A percentile compares a stretch with the other conserved stretches of the same genome.
Conservation (phyloP, 2,113 vertebrate genomes). For the Cephalopholis sonnerati region DNA sequence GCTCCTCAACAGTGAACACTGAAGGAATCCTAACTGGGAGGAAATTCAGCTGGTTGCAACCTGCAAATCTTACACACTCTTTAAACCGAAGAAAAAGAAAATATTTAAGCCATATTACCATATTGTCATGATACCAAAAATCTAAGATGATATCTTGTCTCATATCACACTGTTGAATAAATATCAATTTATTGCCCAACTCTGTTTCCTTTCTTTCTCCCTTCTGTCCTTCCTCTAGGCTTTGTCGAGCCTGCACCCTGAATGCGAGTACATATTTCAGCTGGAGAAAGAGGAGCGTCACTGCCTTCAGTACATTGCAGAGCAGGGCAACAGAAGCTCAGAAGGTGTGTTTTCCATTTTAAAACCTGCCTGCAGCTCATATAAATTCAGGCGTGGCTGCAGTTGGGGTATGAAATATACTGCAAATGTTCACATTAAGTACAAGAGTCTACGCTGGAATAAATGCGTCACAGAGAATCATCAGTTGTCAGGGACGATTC, state of each 20-base stretch:
- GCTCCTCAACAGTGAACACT: no score
- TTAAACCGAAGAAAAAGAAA: no score
- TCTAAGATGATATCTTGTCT: no score
- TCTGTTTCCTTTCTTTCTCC: not conserved
- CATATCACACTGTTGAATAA: no score
- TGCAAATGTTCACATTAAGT: conserved; percentile 19
- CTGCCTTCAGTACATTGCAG: conserved; percentile 77
- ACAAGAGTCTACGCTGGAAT: conserved; percentile 2
- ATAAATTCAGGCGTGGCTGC: conserved; percentile 10
- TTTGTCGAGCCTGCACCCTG: conserved; percentile 81
- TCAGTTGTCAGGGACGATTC: conserved; percentile 2
- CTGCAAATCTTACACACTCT: no score
- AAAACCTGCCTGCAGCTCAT: conserved; percentile 7
- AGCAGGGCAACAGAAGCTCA: conserved; percentile 73
- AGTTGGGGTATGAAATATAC: conserved; percentile 27
- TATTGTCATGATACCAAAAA: no score
- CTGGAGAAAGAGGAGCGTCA: conserved; percentile 79
- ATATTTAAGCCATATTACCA: no score
- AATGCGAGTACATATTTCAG: conserved; percentile 86
- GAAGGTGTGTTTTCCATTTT: conserved; percentile 61
- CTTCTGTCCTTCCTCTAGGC: conserved; percentile 62
- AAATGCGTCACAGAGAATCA: conserved; percentile 24
- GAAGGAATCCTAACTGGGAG: no score
- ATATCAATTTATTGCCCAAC: no score
- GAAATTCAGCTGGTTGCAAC: no score